Evolutionary conservation across 2,888 invertebrate species (phyloP).

Genomic region (Pollenia griseotomentosa): DNA sequence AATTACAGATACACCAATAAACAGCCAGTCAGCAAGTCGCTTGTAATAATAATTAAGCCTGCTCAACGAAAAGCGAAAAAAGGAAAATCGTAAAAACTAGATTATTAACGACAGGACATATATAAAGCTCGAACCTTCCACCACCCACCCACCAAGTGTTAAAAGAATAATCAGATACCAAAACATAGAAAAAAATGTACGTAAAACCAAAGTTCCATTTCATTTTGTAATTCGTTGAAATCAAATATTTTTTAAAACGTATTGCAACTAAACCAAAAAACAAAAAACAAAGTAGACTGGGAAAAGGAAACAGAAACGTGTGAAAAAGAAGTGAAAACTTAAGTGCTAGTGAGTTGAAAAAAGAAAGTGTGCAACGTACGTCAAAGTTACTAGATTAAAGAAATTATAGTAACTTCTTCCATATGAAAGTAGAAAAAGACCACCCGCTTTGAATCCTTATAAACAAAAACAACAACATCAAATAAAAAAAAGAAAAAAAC

Average conservation of each 20-base stretch:
- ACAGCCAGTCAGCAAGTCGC: conserved; percentile 59
- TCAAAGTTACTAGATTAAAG: conserved; percentile 41
- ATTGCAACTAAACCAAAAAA: conserved; percentile 20
- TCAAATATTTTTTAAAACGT: conserved; percentile 37
- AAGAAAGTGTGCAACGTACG: conserved; percentile 41
- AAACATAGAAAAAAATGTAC: background rate
- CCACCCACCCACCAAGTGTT: conserved; percentile 58
- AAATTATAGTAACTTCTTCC: background rate
- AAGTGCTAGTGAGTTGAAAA: conserved; percentile 13
- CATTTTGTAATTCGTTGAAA: conserved; percentile 56
- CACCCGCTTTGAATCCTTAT: conserved; percentile 61
- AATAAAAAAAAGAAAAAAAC: conserved; percentile 31
- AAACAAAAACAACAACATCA: conserved; percentile 65
- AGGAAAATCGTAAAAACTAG: conserved; percentile 50
- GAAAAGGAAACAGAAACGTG: conserved; percentile 46
- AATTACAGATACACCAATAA: conserved; percentile 77
- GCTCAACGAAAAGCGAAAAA: background rate
- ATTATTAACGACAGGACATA: conserved; percentile 35
- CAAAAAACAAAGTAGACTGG: background rate
- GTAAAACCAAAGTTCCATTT: conserved; percentile 57
- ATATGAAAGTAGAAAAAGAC: conserved; percentile 49
- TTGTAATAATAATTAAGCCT: conserved; percentile 44
- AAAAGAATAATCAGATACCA: conserved; percentile 23
- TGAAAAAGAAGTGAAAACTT: conserved; percentile 38
- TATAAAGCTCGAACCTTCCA: conserved; percentile 2